phyloP scores from a whole-genome alignment of 2,113 vertebrate genomes.

The Protomyctophum bolini region DNA sequence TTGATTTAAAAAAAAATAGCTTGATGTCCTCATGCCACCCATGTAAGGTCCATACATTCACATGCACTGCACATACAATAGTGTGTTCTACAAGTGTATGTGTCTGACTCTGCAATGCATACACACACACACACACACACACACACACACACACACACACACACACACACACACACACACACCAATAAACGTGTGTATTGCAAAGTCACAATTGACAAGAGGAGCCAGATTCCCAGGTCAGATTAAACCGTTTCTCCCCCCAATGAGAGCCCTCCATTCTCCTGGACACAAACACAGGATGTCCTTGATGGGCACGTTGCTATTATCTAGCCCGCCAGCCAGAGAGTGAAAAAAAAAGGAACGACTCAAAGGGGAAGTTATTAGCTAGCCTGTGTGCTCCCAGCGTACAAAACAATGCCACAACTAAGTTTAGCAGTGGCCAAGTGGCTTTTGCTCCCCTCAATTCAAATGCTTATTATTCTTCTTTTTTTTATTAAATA shows the following conservation, averaged over 20 bases:
- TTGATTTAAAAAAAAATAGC: no score
- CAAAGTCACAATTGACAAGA: constrained; percentile 75
- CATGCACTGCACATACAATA: neutral
- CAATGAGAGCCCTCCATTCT: constrained; percentile 87
- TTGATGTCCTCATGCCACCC: neutral
- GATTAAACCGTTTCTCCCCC: constrained; percentile 78
- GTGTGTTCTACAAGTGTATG: neutral
- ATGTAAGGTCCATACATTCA: neutral
- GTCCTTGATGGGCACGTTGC: constrained; percentile 88
- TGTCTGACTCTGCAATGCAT: neutral
- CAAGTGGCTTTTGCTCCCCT: constrained; percentile 71
- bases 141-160: no score
- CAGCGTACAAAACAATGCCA: constrained; percentile 86
- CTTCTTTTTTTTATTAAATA: constrained; percentile 74
- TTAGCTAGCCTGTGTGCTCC: constrained; percentile 82
- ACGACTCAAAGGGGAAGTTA: constrained; percentile 82
- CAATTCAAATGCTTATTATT: constrained; percentile 77
- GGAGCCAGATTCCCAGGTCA: constrained; percentile 81
- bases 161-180: neutral
- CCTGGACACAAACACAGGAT: constrained; percentile 98
- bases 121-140: neutral
- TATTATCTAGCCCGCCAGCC: constrained; percentile 87
- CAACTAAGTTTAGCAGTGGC: constrained; percentile 88
- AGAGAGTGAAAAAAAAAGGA: constrained; percentile 51
- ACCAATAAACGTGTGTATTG: constrained; percentile 45